Percentiles rank a stretch among this genome's conserved stretches.
phyloP scores from a whole-genome alignment of 1,140 invertebrate genomes.

The Atta texana region DNA sequence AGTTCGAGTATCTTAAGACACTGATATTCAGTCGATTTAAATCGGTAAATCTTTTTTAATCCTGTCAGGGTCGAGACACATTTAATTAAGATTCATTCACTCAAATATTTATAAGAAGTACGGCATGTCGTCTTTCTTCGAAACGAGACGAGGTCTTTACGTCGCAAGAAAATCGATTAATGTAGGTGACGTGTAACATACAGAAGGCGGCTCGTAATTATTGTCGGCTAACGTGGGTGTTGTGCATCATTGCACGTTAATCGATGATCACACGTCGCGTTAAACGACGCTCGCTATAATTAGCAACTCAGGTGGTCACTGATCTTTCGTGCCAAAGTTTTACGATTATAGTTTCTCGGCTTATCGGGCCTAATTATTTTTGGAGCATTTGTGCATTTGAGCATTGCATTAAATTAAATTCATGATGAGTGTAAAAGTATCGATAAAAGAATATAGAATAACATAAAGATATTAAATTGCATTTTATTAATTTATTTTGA shows the following conservation, averaged over 20 bases:
- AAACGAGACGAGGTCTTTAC: slow-evolving; percentile 24
- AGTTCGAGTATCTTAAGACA: neutral
- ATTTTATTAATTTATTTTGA: neutral
- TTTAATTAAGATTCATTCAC: slow-evolving; percentile 39
- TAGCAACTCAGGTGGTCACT: slow-evolving; percentile 44
- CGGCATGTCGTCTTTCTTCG: neutral
- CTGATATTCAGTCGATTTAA: neutral
- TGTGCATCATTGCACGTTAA: slow-evolving; percentile 59
- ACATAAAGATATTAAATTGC: neutral
- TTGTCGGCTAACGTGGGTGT: slow-evolving; percentile 38
- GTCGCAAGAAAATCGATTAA: slow-evolving; percentile 49
- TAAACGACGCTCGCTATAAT: slow-evolving; percentile 48
- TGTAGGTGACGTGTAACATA: slow-evolving; percentile 48
- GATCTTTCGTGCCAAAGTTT: slow-evolving; percentile 34
- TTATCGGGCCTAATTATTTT: slow-evolving; percentile 26
- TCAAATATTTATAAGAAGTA: slow-evolving; percentile 47
- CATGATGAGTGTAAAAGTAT: neutral
- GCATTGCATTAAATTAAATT: neutral
- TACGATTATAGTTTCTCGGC: slow-evolving; percentile 15
- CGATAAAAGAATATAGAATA: neutral
- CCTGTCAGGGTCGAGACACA: neutral
- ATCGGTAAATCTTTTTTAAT: neutral
- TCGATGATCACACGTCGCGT: slow-evolving; percentile 50
- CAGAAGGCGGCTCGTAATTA: slow-evolving; percentile 40
- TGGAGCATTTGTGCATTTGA: neutral